A percentile compares a stretch with the other conserved stretches of the same genome.
Evolutionary conservation across 2,113 vertebrate species (phyloP).

Genomic region (Deroptyus accipitrinus): DNA sequence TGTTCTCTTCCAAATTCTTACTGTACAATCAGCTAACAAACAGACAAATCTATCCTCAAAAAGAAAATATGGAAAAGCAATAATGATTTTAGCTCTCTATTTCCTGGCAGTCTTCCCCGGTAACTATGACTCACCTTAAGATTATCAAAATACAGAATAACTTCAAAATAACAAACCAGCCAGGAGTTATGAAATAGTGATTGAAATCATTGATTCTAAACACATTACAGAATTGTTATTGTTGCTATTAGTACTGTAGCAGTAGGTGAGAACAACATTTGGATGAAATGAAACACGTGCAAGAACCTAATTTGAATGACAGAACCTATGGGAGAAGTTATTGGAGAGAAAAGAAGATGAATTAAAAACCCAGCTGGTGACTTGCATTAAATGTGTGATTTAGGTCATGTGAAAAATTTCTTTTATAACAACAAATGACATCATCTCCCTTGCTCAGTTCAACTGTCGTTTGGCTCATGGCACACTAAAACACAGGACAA

Average conservation of each 20-base stretch:
- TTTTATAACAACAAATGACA: slow-evolving; percentile 24
- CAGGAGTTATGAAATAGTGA: not conserved
- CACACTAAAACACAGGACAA: not conserved
- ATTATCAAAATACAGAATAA: slow-evolving; percentile 16
- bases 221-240: not conserved
- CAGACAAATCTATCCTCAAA: not conserved
- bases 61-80: slow-evolving; percentile 29
- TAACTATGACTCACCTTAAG: slow-evolving; percentile 18
- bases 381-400: not conserved
- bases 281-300: not conserved
- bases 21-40: not conserved
- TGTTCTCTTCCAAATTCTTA: not conserved
- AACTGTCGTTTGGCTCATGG: not conserved
- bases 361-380: not conserved
- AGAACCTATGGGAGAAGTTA: not conserved
- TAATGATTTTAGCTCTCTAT: slow-evolving; percentile 48
- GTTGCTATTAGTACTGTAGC: not conserved
- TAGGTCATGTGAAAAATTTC: not conserved
- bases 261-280: not conserved
- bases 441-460: not conserved
- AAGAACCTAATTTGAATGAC: not conserved
- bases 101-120: not conserved
- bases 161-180: slow-evolving; percentile 8
- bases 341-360: not conserved
- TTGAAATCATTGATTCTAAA: not conserved